Conservation (phyloP, 1,140 invertebrate genomes). For the Pygmarrhopalites habei region DNA sequence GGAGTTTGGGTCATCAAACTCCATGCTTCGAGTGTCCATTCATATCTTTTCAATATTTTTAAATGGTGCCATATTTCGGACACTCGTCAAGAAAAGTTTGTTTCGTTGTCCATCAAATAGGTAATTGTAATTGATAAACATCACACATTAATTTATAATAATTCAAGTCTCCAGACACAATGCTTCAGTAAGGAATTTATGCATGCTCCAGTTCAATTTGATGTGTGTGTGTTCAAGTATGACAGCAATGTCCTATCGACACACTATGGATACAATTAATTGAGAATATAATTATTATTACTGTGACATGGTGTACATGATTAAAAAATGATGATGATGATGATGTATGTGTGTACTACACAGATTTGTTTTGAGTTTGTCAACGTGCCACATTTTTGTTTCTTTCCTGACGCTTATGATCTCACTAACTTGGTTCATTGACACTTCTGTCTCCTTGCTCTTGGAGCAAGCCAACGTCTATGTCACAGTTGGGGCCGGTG, state of each 20-base stretch:
- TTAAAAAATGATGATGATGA: not conserved
- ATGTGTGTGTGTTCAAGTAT: no score
- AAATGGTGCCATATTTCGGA: constrained; percentile 34
- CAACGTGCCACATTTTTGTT: constrained; percentile 23
- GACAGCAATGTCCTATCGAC: no score
- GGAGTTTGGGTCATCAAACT: constrained; percentile 9
- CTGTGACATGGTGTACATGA: not conserved
- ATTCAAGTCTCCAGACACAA: not conserved
- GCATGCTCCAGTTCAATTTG: no score
- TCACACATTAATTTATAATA: not conserved
- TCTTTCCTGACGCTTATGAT: constrained; percentile 29
- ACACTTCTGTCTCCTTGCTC: not conserved
- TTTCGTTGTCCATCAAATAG: constrained; percentile 32
- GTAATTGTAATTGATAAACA: constrained; percentile 16
- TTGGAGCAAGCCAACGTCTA: not conserved
- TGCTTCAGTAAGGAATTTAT: not conserved
- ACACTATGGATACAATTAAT: no score
- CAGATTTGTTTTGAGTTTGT: constrained; percentile 36
- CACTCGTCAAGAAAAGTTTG: constrained; percentile 27
- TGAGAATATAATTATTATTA: no score
- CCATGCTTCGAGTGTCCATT: not conserved
- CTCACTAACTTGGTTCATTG: constrained; percentile 21
- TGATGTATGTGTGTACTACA: constrained; percentile 7
- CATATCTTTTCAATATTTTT: constrained; percentile 27
- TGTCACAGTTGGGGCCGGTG: not conserved